A percentile compares a stretch with the other conserved stretches of the same genome.
phyloP scores from a whole-genome alignment of 2,797 vertebrate genomes.

The Gobio occitaniae region DNA sequence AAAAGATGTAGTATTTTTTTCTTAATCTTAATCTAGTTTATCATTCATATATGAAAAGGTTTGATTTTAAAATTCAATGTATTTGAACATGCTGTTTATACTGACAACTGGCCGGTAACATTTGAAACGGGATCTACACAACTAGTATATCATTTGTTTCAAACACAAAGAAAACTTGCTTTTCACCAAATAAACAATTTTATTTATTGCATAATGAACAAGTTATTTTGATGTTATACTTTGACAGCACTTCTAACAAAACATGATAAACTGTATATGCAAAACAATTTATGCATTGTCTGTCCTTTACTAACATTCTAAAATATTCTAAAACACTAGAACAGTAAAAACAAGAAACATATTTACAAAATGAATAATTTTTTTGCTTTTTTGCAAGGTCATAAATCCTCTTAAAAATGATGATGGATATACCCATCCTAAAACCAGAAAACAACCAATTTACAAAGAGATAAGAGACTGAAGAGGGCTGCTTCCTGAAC shows the following conservation, averaged over 20 bases:
- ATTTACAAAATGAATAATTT: conserved; percentile 71
- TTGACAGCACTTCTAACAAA: conserved; percentile 22
- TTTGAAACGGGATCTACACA: neutral
- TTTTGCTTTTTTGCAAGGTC: neutral
- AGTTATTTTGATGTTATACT: neutral
- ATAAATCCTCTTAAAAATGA: conserved; percentile 7
- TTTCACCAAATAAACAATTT: neutral
- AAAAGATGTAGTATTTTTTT: neutral
- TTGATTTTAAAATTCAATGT: neutral
- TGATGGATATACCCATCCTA: neutral
- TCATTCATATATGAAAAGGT: neutral
- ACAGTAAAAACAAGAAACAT: conserved; percentile 55
- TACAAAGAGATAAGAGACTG: conserved; percentile 8
- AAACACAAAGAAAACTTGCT: neutral
- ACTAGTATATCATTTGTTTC: neutral
- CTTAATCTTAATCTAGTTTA: neutral
- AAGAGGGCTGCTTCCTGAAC: neutral
- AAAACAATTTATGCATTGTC: neutral
- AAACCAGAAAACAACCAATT: neutral
- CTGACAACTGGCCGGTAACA: no score
- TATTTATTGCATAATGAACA: conserved; percentile 35
- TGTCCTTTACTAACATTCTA: neutral
- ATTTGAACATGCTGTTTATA: neutral
- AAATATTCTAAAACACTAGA: conserved; percentile 17
- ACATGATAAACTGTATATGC: conserved; percentile 30